Evolutionary conservation across 2,888 invertebrate genomes (phyloP).

Genomic region (Hemicrepidius hirtus): DNA sequence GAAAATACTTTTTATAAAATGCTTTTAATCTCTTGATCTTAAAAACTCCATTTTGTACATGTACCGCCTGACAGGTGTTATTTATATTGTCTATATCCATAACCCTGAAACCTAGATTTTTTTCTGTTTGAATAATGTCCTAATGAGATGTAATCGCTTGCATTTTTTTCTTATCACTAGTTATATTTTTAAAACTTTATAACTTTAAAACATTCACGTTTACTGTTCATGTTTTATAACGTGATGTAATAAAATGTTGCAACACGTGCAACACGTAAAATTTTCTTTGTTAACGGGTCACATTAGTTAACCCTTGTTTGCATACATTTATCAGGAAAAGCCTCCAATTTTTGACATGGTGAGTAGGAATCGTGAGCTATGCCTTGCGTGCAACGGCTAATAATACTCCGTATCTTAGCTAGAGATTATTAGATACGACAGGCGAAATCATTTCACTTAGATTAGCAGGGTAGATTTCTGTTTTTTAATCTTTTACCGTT

Average conservation of each 20-base stretch:
- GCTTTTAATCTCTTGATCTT: slow-evolving; percentile 8
- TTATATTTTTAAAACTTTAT: too few species aligned
- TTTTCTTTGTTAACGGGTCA: slow-evolving; percentile 1
- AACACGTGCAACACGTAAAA: background rate
- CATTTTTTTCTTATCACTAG: background rate
- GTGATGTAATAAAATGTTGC: too few species aligned
- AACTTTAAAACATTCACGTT: too few species aligned
- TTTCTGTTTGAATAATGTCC: background rate
- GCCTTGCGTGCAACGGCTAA: slow-evolving; percentile 42
- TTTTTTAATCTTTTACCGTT: slow-evolving; percentile 20
- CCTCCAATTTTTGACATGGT: slow-evolving; percentile 24
- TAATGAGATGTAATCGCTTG: background rate
- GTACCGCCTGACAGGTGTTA: slow-evolving; percentile 11
- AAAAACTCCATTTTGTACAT: background rate
- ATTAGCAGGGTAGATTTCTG: slow-evolving; percentile 37
- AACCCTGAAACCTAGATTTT: background rate
- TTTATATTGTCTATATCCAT: slow-evolving; percentile 8
- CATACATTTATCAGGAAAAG: slow-evolving; percentile 22
- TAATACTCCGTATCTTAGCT: slow-evolving; percentile 44
- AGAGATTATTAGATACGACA: slow-evolving; percentile 50
- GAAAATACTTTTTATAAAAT: slow-evolving; percentile 8
- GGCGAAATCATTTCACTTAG: slow-evolving; percentile 44
- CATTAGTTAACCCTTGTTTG: slow-evolving; percentile 20
- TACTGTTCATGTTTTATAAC: too few species aligned
- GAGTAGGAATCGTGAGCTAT: slow-evolving; percentile 16